Percentiles rank a stretch among this genome's conserved stretches.
Conservation (phyloP, 2,797 vertebrate species). For the Rachycentron canadum region DNA sequence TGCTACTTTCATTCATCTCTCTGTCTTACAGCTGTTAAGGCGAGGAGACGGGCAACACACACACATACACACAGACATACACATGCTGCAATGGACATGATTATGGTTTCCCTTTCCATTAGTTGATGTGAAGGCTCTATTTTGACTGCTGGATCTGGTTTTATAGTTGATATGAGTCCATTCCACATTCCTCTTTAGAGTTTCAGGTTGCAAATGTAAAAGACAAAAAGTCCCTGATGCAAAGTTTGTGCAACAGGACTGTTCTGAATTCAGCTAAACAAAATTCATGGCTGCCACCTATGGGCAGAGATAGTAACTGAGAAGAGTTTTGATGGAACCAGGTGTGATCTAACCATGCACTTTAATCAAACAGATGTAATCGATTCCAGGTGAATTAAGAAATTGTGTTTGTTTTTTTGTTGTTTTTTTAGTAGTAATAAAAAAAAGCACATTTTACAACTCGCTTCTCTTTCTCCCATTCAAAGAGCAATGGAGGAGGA, state of each 20-base stretch:
- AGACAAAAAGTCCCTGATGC: slow-evolving; percentile 29
- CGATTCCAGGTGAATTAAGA: neutral
- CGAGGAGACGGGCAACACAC: slow-evolving; percentile 35
- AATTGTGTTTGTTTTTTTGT: too few species aligned
- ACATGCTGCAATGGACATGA: slow-evolving; percentile 43
- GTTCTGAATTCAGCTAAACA: slow-evolving; percentile 15
- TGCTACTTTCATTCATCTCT: slow-evolving; percentile 61
- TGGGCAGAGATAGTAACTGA: slow-evolving; percentile 56
- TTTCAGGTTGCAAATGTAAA: slow-evolving; percentile 36
- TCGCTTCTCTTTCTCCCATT: neutral
- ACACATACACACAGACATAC: too few species aligned
- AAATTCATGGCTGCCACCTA: slow-evolving; percentile 79
- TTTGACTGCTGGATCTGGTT: slow-evolving; percentile 41
- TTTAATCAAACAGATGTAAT: neutral
- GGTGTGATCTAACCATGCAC: neutral
- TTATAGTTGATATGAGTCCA: slow-evolving; percentile 15
- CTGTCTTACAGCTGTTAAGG: slow-evolving; percentile 43
- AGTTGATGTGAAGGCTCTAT: slow-evolving; percentile 30
- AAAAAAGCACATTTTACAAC: too few species aligned
- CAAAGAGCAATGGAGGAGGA: neutral
- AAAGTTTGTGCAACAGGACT: slow-evolving; percentile 38
- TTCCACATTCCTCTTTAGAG: slow-evolving; percentile 9
- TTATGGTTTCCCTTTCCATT: slow-evolving; percentile 30
- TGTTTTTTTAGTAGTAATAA: too few species aligned
- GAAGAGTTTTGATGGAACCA: neutral